A percentile compares a stretch with the other conserved stretches of the same genome.
phyloP scores from a whole-genome alignment of 1,140 invertebrate genomes.

The Cheumatopsyche charites region DNA sequence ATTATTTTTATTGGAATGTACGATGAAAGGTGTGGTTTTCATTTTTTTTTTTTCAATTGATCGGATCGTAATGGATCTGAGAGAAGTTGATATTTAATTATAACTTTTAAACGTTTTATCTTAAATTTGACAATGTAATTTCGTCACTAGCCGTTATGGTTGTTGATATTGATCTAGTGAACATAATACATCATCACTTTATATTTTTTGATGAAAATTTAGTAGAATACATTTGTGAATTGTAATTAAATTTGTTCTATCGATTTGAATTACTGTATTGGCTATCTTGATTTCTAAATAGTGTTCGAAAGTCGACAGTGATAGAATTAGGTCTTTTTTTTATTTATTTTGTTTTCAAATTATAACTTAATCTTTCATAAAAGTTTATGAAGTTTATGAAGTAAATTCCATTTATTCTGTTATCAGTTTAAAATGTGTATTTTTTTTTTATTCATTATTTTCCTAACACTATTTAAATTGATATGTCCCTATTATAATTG shows the following conservation, averaged over 20 bases:
- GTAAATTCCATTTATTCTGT: no score
- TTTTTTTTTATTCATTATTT: no score
- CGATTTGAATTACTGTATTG: no score
- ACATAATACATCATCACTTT: background rate
- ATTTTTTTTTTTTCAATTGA: background rate
- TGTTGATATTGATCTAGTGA: constrained; percentile 20
- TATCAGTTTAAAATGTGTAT: no score
- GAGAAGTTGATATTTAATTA: constrained; percentile 18
- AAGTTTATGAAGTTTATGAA: no score
- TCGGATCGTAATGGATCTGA: constrained; percentile 10
- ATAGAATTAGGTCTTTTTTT: no score
- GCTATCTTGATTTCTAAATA: no score
- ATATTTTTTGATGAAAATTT: constrained; percentile 24
- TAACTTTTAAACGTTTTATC: background rate
- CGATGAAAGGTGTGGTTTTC: background rate
- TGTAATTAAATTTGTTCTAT: no score
- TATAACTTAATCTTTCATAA: no score
- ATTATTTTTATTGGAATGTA: constrained; percentile 16
- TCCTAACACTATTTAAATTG: no score
- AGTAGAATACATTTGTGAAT: background rate
- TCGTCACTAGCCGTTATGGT: constrained; percentile 4
- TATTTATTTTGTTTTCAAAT: no score
- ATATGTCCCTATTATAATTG: background rate
- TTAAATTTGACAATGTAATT: constrained; percentile 9
- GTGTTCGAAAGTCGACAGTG: no score